Evolutionary conservation across 2,797 vertebrate genomes (phyloP).

Genomic region (Centropyge bicolor): DNA sequence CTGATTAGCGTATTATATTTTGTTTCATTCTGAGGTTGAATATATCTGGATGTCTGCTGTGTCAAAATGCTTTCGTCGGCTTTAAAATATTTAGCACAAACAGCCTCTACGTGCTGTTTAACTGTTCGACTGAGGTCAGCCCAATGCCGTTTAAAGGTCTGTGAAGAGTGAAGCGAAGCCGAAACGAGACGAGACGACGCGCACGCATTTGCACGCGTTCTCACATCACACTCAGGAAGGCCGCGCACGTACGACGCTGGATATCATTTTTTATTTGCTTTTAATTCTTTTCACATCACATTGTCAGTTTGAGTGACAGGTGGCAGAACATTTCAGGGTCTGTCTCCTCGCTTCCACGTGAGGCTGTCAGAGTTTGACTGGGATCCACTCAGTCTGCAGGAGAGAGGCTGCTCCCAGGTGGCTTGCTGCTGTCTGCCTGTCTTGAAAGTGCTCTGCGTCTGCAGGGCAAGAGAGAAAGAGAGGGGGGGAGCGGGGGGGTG

Average conservation of each 20-base stretch:
- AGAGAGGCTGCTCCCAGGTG: slow-evolving; percentile 84
- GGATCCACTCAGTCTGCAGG: slow-evolving; percentile 84
- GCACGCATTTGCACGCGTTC: background rate
- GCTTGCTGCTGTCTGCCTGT: slow-evolving; percentile 84
- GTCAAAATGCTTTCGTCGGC: background rate
- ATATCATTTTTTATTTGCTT: slow-evolving; percentile 79
- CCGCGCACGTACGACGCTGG: slow-evolving; percentile 24
- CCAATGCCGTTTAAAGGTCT: slow-evolving; percentile 25
- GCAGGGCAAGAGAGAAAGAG: slow-evolving; percentile 67
- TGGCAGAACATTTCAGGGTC: slow-evolving; percentile 88
- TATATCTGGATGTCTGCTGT: slow-evolving; percentile 10
- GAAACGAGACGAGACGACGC: background rate
- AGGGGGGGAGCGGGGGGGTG: background rate
- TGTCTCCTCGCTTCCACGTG: slow-evolving; percentile 82
- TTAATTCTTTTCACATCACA: slow-evolving; percentile 82
- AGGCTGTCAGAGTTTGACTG: slow-evolving; percentile 87
- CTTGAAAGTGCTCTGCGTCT: slow-evolving; percentile 83
- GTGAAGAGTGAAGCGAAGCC: slow-evolving; percentile 24
- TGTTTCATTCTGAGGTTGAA: slow-evolving; percentile 12
- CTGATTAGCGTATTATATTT: slow-evolving; percentile 34
- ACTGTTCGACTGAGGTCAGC: slow-evolving; percentile 41
- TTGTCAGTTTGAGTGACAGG: slow-evolving; percentile 87
- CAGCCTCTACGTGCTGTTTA: slow-evolving; percentile 18
- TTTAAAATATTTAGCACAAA: slow-evolving; percentile 37
- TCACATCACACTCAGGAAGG: slow-evolving; percentile 52